Evolutionary conservation across 2,113 vertebrate species (phyloP).

Genomic region (Chaetorhynchus papuensis): DNA sequence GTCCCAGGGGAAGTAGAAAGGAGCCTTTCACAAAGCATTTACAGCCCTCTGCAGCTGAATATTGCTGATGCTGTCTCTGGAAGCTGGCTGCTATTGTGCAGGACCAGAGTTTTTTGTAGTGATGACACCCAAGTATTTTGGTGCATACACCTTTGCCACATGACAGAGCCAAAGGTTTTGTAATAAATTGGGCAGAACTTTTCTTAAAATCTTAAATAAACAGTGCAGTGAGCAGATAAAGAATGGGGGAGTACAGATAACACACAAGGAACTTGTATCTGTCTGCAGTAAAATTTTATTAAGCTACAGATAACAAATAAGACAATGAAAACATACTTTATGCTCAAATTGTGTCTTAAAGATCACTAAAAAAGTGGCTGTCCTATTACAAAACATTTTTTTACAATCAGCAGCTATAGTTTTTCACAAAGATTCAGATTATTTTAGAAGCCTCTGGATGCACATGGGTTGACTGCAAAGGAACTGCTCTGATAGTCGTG

Average conservation of each 20-base stretch:
- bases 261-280: neutral
- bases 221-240: neutral
- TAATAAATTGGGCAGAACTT: neutral
- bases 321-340: neutral
- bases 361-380: neutral
- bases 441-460: neutral
- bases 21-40: neutral
- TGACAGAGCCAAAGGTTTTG: neutral
- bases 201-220: neutral
- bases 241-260: neutral
- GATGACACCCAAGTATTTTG: neutral
- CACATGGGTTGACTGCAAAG: neutral
- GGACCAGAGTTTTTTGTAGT: neutral
- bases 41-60: neutral
- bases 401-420: neutral
- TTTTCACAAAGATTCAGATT: neutral
- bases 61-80: neutral
- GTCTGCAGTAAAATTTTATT: neutral
- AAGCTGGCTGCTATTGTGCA: neutral
- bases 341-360: neutral
- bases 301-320: neutral
- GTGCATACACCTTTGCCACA: neutral
- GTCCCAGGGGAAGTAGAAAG: neutral
- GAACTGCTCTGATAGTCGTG: neutral
- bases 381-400: neutral